Evolutionary conservation across 2,797 vertebrate genomes (phyloP).

Genomic region (Sarcophilus harrisii): DNA sequence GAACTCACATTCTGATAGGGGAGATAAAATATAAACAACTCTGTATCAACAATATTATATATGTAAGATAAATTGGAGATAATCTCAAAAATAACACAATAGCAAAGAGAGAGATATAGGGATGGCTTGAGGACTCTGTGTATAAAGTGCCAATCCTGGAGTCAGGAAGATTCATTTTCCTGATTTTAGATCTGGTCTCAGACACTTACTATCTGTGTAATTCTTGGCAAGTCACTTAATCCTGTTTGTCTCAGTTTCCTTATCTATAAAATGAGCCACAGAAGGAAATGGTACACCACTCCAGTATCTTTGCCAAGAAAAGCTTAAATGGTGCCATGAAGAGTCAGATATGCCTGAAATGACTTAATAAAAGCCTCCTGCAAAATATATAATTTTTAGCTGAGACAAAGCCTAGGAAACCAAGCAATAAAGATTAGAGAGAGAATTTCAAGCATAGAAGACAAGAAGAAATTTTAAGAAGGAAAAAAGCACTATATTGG

Average conservation of each 20-base stretch:
- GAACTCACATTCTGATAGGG: too few relatives aligned
- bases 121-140: too few relatives aligned
- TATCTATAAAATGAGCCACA: background rate
- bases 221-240: background rate
- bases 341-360: background rate
- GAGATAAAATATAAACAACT: too few relatives aligned
- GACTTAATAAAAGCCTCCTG: background rate
- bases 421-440: background rate
- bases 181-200: background rate
- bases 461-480: background rate
- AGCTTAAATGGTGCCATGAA: background rate
- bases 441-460: background rate
- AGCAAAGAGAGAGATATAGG: too few relatives aligned
- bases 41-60: too few relatives aligned
- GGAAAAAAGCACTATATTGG: background rate
- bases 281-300: background rate
- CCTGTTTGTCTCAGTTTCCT: background rate
- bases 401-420: background rate
- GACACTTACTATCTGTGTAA: background rate
- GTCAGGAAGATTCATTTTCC: background rate
- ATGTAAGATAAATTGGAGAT: too few relatives aligned
- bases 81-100: too few relatives aligned
- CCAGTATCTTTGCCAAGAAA: background rate
- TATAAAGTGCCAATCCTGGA: background rate
- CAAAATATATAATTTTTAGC: background rate